Conservation (phyloP, 1,140 invertebrate species). For the Cecropterus lyciades region DNA sequence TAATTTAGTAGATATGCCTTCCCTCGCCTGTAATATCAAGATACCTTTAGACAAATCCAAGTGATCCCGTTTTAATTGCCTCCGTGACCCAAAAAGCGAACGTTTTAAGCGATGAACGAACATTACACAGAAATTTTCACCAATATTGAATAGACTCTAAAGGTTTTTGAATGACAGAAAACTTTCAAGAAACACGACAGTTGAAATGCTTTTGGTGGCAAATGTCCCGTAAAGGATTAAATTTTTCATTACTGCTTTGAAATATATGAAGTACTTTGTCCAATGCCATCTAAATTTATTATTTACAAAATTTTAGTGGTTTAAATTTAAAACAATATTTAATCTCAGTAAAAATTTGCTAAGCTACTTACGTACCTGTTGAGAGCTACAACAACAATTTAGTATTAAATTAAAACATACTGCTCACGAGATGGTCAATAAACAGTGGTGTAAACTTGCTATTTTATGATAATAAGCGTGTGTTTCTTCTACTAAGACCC, state of each 20-base stretch:
- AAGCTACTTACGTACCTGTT: no score
- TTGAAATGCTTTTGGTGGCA: neutral
- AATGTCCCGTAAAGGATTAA: neutral
- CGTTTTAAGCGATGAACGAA: neutral
- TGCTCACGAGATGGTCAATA: no score
- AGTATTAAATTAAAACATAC: no score
- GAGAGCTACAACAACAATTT: no score
- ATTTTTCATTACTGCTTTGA: neutral
- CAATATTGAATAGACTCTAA: neutral
- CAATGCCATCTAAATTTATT: neutral
- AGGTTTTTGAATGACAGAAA: neutral
- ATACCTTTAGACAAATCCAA: slow-evolving; percentile 5
- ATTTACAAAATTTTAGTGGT: neutral
- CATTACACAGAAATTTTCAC: neutral
- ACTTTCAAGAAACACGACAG: slow-evolving; percentile 8
- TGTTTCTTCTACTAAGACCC: no score
- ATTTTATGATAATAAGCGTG: no score
- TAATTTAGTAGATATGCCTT: no score
- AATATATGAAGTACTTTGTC: neutral
- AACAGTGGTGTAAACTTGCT: no score
- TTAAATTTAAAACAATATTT: no score
- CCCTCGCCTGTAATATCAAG: neutral
- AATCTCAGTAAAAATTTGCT: no score
- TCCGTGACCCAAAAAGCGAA: neutral
- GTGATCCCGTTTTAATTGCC: neutral